These are phyloP conservation scores for Otus sunia DNA, from an alignment of 2,113 vertebrate species.

Conservation along the genomic window DNA sequence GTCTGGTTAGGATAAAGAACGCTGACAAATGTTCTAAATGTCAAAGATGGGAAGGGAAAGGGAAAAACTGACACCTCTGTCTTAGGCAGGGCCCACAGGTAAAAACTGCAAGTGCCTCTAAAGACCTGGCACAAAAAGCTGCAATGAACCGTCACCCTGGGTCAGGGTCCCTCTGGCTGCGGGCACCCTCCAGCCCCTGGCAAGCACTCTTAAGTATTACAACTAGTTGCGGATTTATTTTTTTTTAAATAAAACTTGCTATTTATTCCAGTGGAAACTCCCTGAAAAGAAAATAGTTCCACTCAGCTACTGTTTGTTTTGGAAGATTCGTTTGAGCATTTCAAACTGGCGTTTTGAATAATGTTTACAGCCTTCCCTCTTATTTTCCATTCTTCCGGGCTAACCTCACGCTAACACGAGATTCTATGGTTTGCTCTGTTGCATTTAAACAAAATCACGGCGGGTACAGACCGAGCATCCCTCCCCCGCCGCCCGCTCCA, in stretches of 20 bases:
- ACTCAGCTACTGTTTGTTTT: slow-evolving; percentile 21
- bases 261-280: slow-evolving; percentile 53
- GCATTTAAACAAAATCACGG: neutral
- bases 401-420: neutral
- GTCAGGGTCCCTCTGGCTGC: neutral
- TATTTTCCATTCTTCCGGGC: neutral
- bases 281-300: slow-evolving; percentile 18
- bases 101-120: neutral
- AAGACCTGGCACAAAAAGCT: neutral
- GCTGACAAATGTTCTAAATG: neutral
- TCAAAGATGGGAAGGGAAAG: neutral
- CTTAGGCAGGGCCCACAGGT: neutral
- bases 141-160: neutral
- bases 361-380: neutral
- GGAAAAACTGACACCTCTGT: neutral
- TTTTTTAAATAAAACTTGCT: neutral
- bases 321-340: neutral
- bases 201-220: neutral
- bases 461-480: neutral
- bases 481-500: no score
- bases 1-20: neutral
- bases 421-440: neutral
- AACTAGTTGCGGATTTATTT: neutral
- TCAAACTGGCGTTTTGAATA: neutral
- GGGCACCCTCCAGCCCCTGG: neutral